Evolutionary conservation across 1,140 invertebrate genomes (phyloP), one percentile per base, ranked within the genome.

Genomic region (Euwallacea similis): DNA sequence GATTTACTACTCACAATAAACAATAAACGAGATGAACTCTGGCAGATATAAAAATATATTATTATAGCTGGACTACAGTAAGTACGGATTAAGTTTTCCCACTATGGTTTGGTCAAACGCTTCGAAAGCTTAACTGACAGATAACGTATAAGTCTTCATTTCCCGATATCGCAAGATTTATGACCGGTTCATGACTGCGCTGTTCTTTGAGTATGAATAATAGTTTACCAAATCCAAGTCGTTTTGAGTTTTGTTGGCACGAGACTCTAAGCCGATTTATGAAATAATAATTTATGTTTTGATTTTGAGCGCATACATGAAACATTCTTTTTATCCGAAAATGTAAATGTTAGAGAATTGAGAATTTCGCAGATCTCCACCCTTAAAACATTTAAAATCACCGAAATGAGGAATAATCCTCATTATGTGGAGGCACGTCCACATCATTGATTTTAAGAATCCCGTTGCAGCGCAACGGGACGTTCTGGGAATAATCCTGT

Each of bases 401-500:
- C 21, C 21, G 21, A 33, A 33, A 33, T 33, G 21, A 33, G 21
- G 21, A 33, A 33, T 33, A 33, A 33, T 33, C 21, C 9, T 33
- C 55, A 58, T 58, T 58, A 58, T 58, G 55, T 58, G 13, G n/a
- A 13, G 21, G 21, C 55, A 58, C 55, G 55, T 58, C n/a, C 55
- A 58, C 21, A 9, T 58, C 55, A 58, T 58, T 58, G 55, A 58
- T 58, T 58, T 58, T 58, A 58, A 58, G 55, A 58, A 58, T 58
- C 55, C 21, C 55, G 55, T n/a, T 21, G n/a, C 55, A 10, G 21
- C 55, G 21, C 21, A 33, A 33, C 21, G 21, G 21, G 10, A 58
- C 55, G 55, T 33, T 58, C 50, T 15, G 15, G 50, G 50, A 53
- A 53, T 53, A n/a, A n/a, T 53, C 50, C 50, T 15, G 50, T 11